Percentiles rank a stretch among this genome's conserved stretches.
Evolutionary conservation across 1,140 invertebrate genomes (phyloP).

Genomic region (Luehdorfia chinensis): DNA sequence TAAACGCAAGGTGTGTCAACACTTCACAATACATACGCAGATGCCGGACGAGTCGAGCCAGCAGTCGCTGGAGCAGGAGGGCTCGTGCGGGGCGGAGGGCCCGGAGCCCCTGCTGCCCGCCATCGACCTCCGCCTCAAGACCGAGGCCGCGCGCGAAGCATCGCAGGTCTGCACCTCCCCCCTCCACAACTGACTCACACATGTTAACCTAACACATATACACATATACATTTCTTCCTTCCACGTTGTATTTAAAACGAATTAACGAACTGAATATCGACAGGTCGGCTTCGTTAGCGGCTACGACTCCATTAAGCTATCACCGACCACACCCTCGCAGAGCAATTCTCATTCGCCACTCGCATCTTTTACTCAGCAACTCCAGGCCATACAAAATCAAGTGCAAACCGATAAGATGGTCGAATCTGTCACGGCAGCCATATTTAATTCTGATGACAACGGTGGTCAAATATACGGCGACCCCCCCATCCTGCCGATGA

Average conservation of each 20-base stretch:
- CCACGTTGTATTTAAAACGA: too few relatives aligned
- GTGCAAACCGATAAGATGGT: conserved; percentile 75
- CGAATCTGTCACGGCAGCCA: conserved; percentile 70
- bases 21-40: conserved; percentile 34
- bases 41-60: conserved; percentile 83
- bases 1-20: too few relatives aligned
- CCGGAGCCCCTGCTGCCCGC: conserved; percentile 38
- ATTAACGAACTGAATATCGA: conserved; percentile 43
- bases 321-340: conserved; percentile 43
- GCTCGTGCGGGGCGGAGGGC: conserved; percentile 45
- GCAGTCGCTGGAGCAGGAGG: conserved; percentile 50
- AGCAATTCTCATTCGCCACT: conserved; percentile 49
- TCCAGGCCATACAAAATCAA: conserved; percentile 71
- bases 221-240: too few relatives aligned
- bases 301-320: conserved; percentile 62
- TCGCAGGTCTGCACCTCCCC: conserved; percentile 30
- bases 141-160: conserved; percentile 59
- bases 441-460: conserved; percentile 70
- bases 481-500: conserved; percentile 45
- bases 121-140: conserved; percentile 78
- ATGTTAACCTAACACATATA: background rate
- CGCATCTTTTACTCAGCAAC: conserved; percentile 60
- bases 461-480: conserved; percentile 49
- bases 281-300: conserved; percentile 73
- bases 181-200: background rate